Conservation (phyloP, 2,888 invertebrate species). For the Tricholauxania praeusta region DNA sequence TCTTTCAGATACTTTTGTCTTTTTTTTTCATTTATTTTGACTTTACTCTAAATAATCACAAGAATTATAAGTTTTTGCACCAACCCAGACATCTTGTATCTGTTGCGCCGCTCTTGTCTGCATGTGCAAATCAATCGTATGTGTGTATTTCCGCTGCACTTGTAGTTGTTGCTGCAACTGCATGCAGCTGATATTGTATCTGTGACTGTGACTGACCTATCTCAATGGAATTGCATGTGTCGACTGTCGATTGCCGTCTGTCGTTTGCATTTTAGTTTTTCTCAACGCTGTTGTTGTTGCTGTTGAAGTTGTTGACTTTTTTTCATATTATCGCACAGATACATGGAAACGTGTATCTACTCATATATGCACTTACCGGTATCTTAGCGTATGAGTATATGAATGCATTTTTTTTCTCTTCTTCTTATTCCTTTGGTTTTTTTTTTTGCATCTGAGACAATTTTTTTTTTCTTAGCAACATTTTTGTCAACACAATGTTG, state of each 20-base stretch:
- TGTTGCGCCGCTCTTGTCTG: neutral
- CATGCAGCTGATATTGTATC: slow-evolving; percentile 11
- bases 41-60: slow-evolving; percentile 23
- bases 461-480: slow-evolving; percentile 20
- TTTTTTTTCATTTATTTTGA: too few relatives aligned
- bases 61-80: slow-evolving; percentile 18
- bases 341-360: slow-evolving; percentile 14
- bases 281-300: slow-evolving; percentile 30
- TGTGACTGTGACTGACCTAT: slow-evolving; percentile 59
- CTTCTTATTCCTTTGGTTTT: slow-evolving; percentile 4
- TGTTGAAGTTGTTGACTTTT: slow-evolving; percentile 17
- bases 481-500: slow-evolving; percentile 16
- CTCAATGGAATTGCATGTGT: slow-evolving; percentile 62
- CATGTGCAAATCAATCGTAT: neutral
- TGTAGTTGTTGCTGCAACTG: slow-evolving; percentile 36
- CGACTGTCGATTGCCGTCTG: too few relatives aligned
- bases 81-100: neutral
- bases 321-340: neutral
- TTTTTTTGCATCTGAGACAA: neutral
- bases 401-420: slow-evolving; percentile 8
- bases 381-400: slow-evolving; percentile 17
- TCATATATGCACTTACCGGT: slow-evolving; percentile 34
- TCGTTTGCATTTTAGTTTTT: slow-evolving; percentile 49
- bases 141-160: slow-evolving; percentile 18
- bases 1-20: too few relatives aligned